phyloP scores from a whole-genome alignment of 2,113 vertebrate species.

The Brachyhypopomus gauderio region DNA sequence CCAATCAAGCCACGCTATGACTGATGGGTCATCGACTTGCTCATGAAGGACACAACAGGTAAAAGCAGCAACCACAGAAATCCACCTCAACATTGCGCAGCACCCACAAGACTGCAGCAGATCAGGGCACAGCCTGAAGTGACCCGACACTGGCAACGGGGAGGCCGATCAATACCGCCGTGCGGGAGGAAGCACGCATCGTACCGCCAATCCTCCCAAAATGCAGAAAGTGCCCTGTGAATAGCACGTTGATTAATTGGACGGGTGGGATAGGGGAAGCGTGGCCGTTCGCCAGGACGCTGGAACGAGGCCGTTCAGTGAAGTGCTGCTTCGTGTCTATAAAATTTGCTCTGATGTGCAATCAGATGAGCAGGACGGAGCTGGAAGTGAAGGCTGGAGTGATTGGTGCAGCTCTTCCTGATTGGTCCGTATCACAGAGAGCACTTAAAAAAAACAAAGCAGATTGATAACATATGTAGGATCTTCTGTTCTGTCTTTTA shows the following conservation, averaged over 20 bases:
- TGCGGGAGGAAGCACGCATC: background rate
- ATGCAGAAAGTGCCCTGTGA: conserved; percentile 39
- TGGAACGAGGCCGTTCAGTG: conserved; percentile 37
- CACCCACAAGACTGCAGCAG: background rate
- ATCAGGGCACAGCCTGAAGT: background rate
- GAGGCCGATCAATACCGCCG: background rate
- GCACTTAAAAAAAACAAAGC: background rate
- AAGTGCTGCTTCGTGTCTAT: conserved; percentile 31
- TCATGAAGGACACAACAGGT: conserved; percentile 39
- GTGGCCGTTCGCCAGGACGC: background rate
- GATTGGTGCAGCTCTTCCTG: background rate
- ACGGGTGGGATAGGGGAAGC: conserved; percentile 18
- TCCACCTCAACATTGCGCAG: background rate
- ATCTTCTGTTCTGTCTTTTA: background rate
- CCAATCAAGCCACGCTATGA: conserved; percentile 36
- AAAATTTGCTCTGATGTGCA: conserved; percentile 39
- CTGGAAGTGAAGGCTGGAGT: conserved; percentile 8
- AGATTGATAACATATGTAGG: background rate
- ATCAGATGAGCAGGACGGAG: background rate
- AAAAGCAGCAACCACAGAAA: conserved; percentile 11
- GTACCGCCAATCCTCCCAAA: conserved; percentile 21
- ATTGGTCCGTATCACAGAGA: background rate
- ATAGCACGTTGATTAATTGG: conserved; percentile 48
- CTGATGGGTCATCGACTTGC: conserved; percentile 48
- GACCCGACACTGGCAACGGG: background rate